Base-by-base conservation (phyloP, 2,797 vertebrate species). In the Chaunax sp. region DNA sequence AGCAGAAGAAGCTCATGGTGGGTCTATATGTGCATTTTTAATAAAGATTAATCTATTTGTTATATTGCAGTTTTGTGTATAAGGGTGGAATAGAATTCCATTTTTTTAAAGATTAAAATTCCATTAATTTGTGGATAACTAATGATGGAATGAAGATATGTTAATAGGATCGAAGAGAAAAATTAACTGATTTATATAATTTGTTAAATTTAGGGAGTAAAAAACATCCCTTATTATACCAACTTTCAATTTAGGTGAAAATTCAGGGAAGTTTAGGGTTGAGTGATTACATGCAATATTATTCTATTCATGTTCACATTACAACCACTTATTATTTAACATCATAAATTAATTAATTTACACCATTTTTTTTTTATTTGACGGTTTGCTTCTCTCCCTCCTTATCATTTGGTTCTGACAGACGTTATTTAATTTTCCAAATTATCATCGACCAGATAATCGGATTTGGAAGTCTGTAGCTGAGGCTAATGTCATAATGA, bases 1-100 rank as follows among this genome's bases (percentile, higher is more conserved):
- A 99, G 93, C 98, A 99, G 91, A 99, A 99, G 92, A 99, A 99
- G 69, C 96, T 99, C 75, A 99, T 99, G 98, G 98, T 99, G 84
- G 94, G 94, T 77, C 37, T 2, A 9, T 14, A 13, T 47, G 38
- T 9, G 14, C 0, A 3, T 47, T 37, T 33, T 50, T 26, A 20
- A n/a, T 30, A 33, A 56, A 19, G 6, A 25, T 22, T 15, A 1
- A 49, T 25, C 9, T 49, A 25, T 15, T 6, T 49, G 22, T 49
- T 37, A 38, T 38, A 12, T 16, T 33, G 2, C 5, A 22, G n/a
- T 33, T 12, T 6, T 38, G 15, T 44, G 3, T 16, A 7, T 30
- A 13, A 30, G 35, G 11, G n/a, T 19, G 15, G 5, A 26, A 2
- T 20, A 0, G 5, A 28, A 7, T n/a, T n/a, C n/a, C n/a, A n/a